Percentiles rank a stretch among this genome's conserved stretches.
These are phyloP conservation scores for Chaenocephalus aceratus DNA, from an alignment of 2,113 vertebrate genomes.

Conservation along the genomic window DNA sequence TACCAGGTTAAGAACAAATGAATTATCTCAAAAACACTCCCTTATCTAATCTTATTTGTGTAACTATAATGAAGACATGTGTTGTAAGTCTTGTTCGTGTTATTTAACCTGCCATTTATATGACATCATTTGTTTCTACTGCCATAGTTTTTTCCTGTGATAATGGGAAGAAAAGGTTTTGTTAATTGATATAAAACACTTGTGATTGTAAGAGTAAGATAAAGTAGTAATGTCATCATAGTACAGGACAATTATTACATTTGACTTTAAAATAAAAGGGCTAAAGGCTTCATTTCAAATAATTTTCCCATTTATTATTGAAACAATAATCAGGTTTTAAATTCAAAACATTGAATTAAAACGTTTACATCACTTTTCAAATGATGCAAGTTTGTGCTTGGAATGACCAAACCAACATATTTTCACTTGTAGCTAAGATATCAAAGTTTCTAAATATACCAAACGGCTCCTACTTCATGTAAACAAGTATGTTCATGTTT, in stretches of 20 bases:
- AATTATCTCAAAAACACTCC: not conserved
- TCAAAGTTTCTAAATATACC: not conserved
- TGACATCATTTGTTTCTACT: not conserved
- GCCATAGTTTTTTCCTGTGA: not conserved
- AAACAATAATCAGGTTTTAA: slow-evolving; percentile 1
- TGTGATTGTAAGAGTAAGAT: not conserved
- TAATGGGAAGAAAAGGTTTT: not conserved
- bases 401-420: no score
- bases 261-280: not conserved
- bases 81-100: not conserved
- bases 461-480: not conserved
- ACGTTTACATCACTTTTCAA: no score
- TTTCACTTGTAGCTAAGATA: no score
- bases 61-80: not conserved
- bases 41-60: not conserved
- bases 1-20: not conserved
- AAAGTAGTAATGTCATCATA: not conserved
- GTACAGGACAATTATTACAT: not conserved
- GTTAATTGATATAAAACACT: not conserved
- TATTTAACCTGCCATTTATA: not conserved
- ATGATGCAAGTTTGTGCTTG: not conserved
- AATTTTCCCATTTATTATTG: slow-evolving; percentile 15
- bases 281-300: not conserved
- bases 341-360: not conserved
- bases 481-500: not conserved